Base-by-base conservation (phyloP, 2,113 vertebrate genomes). In the Todiramphus saurophagus region DNA sequence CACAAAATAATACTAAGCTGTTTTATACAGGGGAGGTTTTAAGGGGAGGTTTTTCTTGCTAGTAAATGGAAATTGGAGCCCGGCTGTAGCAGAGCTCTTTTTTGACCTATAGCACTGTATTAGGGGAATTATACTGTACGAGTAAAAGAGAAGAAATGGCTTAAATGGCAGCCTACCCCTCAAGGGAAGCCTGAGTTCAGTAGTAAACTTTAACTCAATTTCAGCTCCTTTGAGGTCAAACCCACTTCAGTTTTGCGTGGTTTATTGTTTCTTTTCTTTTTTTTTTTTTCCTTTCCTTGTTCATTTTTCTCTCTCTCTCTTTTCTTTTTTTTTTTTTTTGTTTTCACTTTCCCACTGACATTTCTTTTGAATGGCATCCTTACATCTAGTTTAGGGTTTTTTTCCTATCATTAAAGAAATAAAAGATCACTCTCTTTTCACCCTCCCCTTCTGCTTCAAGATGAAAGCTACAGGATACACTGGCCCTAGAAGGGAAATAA, bases 141-240 rank as follows among this genome's bases (percentile, higher is more conserved):
- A 92, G 64, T 59, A 77, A 90, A 92, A 88, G 41, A 68, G 63
- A 81, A 87, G 27, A 73, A 89, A 70, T 51, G 90, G 16, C 74
- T 87, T 93, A 93, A 93, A 94, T 94, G 77, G 69, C 90, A 94
- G 41, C 31, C 68, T 78, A 79, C 39, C 75, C 89, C 85, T 75
- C 80, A 93, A 94, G 93, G 93, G 77, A 95, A 95, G 93, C 74
- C 74, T 78, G 69, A 86, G 55, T 95, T 91, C 41, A 55, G 53
- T 73, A 82, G 74, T 76, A 94, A 85, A 90, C 69, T 92, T 89
- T 88, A 94, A 87, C 69, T 93, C 83, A 88, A 70, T 93, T 96
- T 96, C 83, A 84, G 14, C 50, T 94, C 66, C 83, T 97, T 64
- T 51, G 87, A 96, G 88, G 91, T 85, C 74, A 91, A 79, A 68